Percentiles rank a stretch among this genome's conserved stretches.
Evolutionary conservation across 2,113 vertebrate species (phyloP).

Genomic region (Paradisaea rubra): DNA sequence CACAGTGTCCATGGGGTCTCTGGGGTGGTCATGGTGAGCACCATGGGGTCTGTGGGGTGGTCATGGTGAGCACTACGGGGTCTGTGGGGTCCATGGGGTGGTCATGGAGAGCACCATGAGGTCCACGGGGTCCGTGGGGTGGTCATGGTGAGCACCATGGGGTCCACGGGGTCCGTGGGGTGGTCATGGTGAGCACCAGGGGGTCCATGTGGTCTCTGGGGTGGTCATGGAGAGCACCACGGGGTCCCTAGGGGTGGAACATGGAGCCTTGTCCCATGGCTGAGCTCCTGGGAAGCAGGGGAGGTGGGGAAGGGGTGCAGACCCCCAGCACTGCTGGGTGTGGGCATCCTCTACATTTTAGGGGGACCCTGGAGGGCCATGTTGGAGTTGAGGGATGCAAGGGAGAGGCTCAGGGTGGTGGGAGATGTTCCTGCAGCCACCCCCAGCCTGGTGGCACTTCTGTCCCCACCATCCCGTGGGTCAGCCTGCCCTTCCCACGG

Average conservation of each 20-base stretch:
- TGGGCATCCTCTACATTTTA: rapidly evolving
- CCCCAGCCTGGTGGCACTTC: neutral
- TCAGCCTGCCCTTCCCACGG: neutral
- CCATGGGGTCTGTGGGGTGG: neutral
- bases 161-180: neutral
- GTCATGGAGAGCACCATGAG: neutral
- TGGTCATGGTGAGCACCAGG: neutral
- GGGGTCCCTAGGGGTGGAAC: too few species aligned
- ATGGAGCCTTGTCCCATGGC: neutral
- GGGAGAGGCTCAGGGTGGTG: neutral
- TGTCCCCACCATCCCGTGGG: rapidly evolving
- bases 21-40: neutral
- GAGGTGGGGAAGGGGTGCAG: neutral
- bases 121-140: neutral
- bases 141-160: neutral
- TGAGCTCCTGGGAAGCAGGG: neutral
- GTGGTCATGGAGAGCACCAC: neutral
- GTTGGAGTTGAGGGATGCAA: neutral
- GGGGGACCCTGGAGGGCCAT: rapidly evolving
- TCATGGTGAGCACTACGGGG: neutral
- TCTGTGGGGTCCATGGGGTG: neutral
- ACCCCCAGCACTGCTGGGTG: neutral
- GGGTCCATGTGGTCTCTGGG: neutral
- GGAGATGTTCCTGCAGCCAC: neutral
- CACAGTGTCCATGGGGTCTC: too few species aligned